Conservation (phyloP, 2,797 vertebrate genomes). For the Enteromius paludinosus region DNA sequence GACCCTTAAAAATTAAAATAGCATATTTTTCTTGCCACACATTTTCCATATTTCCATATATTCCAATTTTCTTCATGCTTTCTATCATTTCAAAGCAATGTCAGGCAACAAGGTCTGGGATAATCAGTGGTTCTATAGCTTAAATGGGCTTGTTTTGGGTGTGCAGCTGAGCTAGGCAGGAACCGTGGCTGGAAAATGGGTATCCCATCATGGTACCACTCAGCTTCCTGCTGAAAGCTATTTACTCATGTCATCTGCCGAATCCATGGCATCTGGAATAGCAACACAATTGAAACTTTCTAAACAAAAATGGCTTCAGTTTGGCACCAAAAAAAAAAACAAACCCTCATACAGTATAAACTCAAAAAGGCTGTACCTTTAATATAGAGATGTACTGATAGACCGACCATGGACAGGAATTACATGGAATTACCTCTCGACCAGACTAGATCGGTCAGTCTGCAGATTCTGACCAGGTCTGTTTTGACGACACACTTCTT, state of each 20-base stretch:
- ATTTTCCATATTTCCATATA: neutral
- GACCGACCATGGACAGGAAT: neutral
- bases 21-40: neutral
- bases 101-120: neutral
- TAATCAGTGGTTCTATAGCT: constrained; percentile 26
- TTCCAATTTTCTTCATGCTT: neutral
- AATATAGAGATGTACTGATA: neutral
- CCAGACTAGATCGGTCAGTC: neutral
- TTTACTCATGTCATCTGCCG: constrained; percentile 27
- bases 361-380: neutral
- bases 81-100: constrained; percentile 23
- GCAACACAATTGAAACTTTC: constrained; percentile 17
- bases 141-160: constrained; percentile 30
- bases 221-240: constrained; percentile 42
- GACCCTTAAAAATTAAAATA: neutral
- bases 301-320: constrained; percentile 14
- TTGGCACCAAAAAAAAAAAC: neutral
- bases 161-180: constrained; percentile 32
- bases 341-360: neutral
- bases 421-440: neutral
- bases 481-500: neutral
- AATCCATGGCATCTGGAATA: constrained; percentile 24
- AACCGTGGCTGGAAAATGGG: constrained; percentile 27
- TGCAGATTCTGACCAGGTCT: neutral
- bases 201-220: constrained; percentile 39